These are phyloP conservation scores for Narcine bancroftii DNA, from an alignment of 2,113 vertebrate genomes.

Conservation along the genomic window DNA sequence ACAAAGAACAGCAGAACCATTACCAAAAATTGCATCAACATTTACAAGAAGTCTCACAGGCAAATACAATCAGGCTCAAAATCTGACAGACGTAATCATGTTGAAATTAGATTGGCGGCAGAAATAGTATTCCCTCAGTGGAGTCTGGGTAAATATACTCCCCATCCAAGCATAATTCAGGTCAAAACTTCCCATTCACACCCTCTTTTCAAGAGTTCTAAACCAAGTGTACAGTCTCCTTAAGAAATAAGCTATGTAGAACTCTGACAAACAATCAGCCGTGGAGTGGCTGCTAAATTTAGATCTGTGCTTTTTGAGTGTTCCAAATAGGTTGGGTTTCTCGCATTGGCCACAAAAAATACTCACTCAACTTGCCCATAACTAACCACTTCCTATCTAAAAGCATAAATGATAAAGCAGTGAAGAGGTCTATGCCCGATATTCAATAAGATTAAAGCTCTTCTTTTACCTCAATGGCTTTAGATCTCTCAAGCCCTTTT, in stretches of 20 bases:
- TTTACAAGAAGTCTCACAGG: slow-evolving; percentile 26
- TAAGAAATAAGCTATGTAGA: not conserved
- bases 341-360: not conserved
- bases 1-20: not conserved
- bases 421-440: too few relatives aligned
- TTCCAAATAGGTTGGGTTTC: not conserved
- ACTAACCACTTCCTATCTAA: too few relatives aligned
- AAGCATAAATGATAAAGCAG: too few relatives aligned
- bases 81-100: slow-evolving; percentile 23
- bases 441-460: too few relatives aligned
- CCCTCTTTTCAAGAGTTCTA: not conserved
- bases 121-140: not conserved
- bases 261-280: too few relatives aligned
- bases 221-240: not conserved
- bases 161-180: slow-evolving; percentile 25
- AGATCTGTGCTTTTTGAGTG: too few relatives aligned
- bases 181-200: not conserved
- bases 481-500: too few relatives aligned
- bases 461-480: too few relatives aligned
- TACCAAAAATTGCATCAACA: not conserved
- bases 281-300: not conserved
- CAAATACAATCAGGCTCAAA: slow-evolving; percentile 13
- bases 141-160: slow-evolving; percentile 33
- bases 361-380: not conserved
- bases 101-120: not conserved